Evolutionary conservation across 2,888 invertebrate species (phyloP).

Genomic region (Ormyrus nitidulus): DNA sequence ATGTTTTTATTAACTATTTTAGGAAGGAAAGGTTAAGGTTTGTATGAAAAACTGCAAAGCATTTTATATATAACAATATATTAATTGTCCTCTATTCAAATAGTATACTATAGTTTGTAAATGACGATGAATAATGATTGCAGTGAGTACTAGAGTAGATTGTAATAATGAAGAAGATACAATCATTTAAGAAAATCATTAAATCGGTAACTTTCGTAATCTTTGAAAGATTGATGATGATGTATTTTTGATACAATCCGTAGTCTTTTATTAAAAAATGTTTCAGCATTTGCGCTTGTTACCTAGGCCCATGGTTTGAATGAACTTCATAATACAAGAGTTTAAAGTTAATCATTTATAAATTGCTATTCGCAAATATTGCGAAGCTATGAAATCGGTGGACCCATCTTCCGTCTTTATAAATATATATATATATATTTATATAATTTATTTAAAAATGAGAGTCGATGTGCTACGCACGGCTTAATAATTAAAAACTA

Average conservation of each 20-base stretch:
- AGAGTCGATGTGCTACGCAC: constrained; percentile 51
- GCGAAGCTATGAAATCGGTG: constrained; percentile 55
- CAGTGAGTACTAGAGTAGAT: constrained; percentile 53
- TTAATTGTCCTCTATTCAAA: constrained; percentile 70
- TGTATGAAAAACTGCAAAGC: constrained; percentile 33
- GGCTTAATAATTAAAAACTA: constrained; percentile 47
- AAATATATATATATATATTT: constrained; percentile 43
- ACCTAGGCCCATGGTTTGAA: constrained; percentile 54
- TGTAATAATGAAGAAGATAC: constrained; percentile 54
- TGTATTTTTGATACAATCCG: constrained; percentile 51
- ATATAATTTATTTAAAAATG: constrained; percentile 53
- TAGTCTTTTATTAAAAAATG: constrained; percentile 40
- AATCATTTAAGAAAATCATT: constrained; percentile 56
- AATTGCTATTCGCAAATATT: constrained; percentile 55
- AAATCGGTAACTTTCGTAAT: constrained; percentile 58
- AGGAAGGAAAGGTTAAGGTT: constrained; percentile 15
- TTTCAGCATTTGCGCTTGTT: constrained; percentile 28
- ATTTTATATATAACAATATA: constrained; percentile 69
- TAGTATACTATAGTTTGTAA: constrained; percentile 56
- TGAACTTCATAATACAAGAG: constrained; percentile 47
- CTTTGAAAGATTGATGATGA: constrained; percentile 56
- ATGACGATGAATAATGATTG: constrained; percentile 58
- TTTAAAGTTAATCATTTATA: constrained; percentile 51
- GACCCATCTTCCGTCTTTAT: constrained; percentile 56
- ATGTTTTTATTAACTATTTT: background rate